Conservation (phyloP, 2,113 vertebrate species). For the Periophthalmodon schlosseri region DNA sequence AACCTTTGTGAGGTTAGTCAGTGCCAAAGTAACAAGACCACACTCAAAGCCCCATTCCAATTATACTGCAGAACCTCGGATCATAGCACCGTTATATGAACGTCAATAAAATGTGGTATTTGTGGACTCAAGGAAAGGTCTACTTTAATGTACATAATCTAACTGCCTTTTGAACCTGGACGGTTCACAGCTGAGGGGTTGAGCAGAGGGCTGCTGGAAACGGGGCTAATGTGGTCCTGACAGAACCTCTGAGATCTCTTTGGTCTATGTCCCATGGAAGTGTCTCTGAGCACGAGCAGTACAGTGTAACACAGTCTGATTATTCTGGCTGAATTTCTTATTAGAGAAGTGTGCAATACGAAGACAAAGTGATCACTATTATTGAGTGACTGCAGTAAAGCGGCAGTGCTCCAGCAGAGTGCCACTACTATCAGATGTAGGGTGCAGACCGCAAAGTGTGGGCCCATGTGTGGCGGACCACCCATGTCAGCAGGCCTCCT, state of each 20-base stretch:
- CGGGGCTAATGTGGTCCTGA: constrained; percentile 36
- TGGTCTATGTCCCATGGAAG: constrained; percentile 18
- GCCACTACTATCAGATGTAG: constrained; percentile 75
- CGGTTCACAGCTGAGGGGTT: constrained; percentile 18
- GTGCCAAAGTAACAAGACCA: constrained; percentile 74
- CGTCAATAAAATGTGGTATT: constrained; percentile 74
- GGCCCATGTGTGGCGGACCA: constrained; percentile 78
- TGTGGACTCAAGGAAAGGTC: constrained; percentile 60
- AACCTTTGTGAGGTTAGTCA: constrained; percentile 35
- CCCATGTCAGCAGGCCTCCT: constrained; percentile 65
- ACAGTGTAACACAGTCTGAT: not conserved
- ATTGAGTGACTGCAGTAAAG: constrained; percentile 56
- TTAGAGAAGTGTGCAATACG: constrained; percentile 32
- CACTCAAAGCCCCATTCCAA: constrained; percentile 77
- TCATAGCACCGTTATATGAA: constrained; percentile 56
- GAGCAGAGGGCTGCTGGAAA: not conserved
- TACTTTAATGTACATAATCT: constrained; percentile 48
- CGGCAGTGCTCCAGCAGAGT: constrained; percentile 64
- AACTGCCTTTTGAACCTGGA: constrained; percentile 48
- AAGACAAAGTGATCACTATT: constrained; percentile 51
- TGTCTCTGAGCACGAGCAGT: not conserved
- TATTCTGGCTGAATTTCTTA: constrained; percentile 5
- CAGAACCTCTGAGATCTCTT: constrained; percentile 57
- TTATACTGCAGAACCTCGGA: constrained; percentile 68
- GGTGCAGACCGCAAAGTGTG: constrained; percentile 75